Evolutionary conservation across 2,113 vertebrate species (phyloP).

Genomic region (Ancistrus triradiatus): DNA sequence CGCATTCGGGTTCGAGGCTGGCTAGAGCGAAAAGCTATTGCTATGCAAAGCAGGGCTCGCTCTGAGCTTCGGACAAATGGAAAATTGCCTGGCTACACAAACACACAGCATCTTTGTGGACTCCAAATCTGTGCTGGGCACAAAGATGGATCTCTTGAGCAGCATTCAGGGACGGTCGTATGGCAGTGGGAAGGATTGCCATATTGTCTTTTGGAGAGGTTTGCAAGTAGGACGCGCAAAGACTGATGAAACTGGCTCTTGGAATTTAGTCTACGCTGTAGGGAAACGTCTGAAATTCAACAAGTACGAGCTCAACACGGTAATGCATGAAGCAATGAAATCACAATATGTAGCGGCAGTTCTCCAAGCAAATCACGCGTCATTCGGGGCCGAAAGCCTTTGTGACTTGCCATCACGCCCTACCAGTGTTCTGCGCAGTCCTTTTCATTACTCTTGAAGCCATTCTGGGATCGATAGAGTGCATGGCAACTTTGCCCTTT

Average conservation of each 20-base stretch:
- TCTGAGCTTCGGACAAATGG: slow-evolving; percentile 24
- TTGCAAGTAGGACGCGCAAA: background rate
- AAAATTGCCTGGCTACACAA: slow-evolving; percentile 14
- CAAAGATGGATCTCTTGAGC: slow-evolving; percentile 46
- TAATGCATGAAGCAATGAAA: slow-evolving; percentile 22
- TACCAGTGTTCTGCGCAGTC: slow-evolving; percentile 2
- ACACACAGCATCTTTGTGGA: slow-evolving; percentile 56
- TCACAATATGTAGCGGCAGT: slow-evolving; percentile 23
- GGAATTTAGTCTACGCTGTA: too few species aligned
- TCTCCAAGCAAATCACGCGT: slow-evolving; percentile 6
- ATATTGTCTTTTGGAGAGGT: slow-evolving; percentile 36
- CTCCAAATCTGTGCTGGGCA: slow-evolving; percentile 55
- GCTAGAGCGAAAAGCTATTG: slow-evolving; percentile 56
- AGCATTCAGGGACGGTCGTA: slow-evolving; percentile 41
- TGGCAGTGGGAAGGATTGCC: slow-evolving; percentile 53
- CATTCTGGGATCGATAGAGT: slow-evolving; percentile 24
- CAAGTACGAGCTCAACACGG: slow-evolving; percentile 11
- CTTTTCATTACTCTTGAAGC: slow-evolving; percentile 12
- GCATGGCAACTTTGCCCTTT: slow-evolving; percentile 8
- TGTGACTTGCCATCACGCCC: background rate
- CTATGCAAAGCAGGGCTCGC: slow-evolving; percentile 68
- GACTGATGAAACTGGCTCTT: too few species aligned
- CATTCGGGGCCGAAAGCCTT: slow-evolving; percentile 18
- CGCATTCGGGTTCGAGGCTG: slow-evolving; percentile 58
- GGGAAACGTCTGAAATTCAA: too few species aligned